Evolutionary conservation across 2,113 vertebrate species (phyloP).

Genomic region (Salvelinus namaycush): DNA sequence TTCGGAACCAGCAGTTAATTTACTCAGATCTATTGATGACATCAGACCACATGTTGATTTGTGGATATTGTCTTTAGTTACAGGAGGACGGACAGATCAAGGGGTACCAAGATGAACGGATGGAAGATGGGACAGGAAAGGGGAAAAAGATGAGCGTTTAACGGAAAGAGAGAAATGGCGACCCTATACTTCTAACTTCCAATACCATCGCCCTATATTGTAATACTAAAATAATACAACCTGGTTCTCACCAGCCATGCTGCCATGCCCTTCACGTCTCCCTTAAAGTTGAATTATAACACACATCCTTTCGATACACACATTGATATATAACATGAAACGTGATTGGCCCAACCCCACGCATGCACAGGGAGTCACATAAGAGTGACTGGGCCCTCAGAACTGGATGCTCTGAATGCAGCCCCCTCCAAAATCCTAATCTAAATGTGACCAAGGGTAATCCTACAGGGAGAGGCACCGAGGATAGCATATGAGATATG

Average conservation of each 20-base stretch:
- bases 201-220: not conserved
- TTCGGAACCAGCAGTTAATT: not conserved
- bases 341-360: slow-evolving; percentile 33
- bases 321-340: slow-evolving; percentile 41
- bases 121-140: slow-evolving; percentile 42
- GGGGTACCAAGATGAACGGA: slow-evolving; percentile 55
- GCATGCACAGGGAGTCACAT: slow-evolving; percentile 48
- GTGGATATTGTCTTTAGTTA: slow-evolving; percentile 34
- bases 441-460: slow-evolving; percentile 61
- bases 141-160: slow-evolving; percentile 42
- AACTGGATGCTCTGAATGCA: slow-evolving; percentile 56
- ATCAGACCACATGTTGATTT: slow-evolving; percentile 34
- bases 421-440: slow-evolving; percentile 51
- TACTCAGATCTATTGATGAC: slow-evolving; percentile 22
- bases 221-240: not conserved
- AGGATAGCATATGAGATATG: slow-evolving; percentile 21
- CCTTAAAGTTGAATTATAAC: not conserved
- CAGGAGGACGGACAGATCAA: slow-evolving; percentile 31
- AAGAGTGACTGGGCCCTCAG: slow-evolving; percentile 51
- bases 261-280: not conserved
- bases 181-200: slow-evolving; percentile 21
- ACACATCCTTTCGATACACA: slow-evolving; percentile 9
- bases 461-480: slow-evolving; percentile 57
- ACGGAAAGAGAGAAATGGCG: slow-evolving; percentile 18
- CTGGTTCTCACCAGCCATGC: not conserved